Percentiles rank a stretch among this genome's conserved stretches.
These are phyloP conservation scores for Drosophila anomelani DNA, from an alignment of 2,888 invertebrate species.

Conservation along the genomic window DNA sequence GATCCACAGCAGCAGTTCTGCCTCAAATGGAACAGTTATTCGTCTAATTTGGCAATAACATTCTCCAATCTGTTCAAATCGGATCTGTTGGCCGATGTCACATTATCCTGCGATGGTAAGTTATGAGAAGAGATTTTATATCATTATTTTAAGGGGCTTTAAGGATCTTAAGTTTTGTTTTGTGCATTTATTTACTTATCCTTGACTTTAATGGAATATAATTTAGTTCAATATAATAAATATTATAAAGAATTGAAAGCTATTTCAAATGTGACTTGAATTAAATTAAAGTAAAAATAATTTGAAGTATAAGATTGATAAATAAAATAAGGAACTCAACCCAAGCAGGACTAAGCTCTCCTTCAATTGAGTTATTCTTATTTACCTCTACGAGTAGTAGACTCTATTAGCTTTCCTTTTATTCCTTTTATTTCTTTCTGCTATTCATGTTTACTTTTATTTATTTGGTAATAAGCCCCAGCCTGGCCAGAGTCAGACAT, in stretches of 20 bases:
- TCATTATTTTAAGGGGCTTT: conserved; percentile 54
- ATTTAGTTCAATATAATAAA: not conserved
- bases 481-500: conserved; percentile 49
- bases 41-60: conserved; percentile 95
- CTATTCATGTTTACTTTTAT: conserved; percentile 20
- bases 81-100: conserved; percentile 96
- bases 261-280: not conserved
- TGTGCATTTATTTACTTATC: not conserved
- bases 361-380: conserved; percentile 35
- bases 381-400: conserved; percentile 18
- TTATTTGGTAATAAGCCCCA: conserved; percentile 59
- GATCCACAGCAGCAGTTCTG: conserved; percentile 98
- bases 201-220: not conserved
- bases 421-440: conserved; percentile 11
- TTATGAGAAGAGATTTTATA: not conserved
- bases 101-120: conserved; percentile 96
- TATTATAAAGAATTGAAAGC: not conserved
- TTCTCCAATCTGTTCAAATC: conserved; percentile 97
- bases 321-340: no score
- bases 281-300: not conserved
- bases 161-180: not conserved
- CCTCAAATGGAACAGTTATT: conserved; percentile 98
- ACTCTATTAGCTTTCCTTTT: conserved; percentile 8
- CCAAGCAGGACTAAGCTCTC: conserved; percentile 1
- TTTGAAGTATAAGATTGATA: no score